Percentiles rank a stretch among this genome's conserved stretches.
phyloP scores from a whole-genome alignment of 2,113 vertebrate genomes.

The Ochotona princeps region DNA sequence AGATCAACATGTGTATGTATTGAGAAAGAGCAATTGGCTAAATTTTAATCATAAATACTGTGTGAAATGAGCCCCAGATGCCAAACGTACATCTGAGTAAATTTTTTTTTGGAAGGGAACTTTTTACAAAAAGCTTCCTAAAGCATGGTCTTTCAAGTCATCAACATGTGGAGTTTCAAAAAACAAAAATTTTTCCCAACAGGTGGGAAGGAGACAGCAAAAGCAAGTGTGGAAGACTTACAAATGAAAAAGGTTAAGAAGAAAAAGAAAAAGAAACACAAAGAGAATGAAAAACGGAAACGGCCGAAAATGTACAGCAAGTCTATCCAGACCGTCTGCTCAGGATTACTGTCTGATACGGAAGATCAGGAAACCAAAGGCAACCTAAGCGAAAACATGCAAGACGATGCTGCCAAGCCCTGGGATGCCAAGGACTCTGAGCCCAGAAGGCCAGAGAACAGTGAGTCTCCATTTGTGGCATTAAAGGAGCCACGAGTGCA shows the following conservation, averaged over 20 bases:
- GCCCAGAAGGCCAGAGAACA: constrained; percentile 86
- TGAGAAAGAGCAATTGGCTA: neutral
- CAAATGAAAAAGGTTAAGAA: constrained; percentile 99
- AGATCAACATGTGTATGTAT: neutral
- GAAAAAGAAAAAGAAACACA: constrained; percentile 99
- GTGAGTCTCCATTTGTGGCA: constrained; percentile 86
- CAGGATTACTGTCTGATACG: constrained; percentile 90
- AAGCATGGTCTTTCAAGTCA: constrained; percentile 61
- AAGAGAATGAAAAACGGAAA: constrained; percentile 96
- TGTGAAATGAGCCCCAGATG: constrained; percentile 40
- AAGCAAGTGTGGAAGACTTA: constrained; percentile 92
- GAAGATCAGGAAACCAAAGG: constrained; percentile 90
- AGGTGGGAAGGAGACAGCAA: constrained; percentile 94
- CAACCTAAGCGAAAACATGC: constrained; percentile 84
- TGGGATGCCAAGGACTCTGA: constrained; percentile 86
- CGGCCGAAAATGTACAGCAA: constrained; percentile 98
- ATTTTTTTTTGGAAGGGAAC: neutral
- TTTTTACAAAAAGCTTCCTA: constrained; percentile 52
- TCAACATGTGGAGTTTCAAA: constrained; percentile 69
- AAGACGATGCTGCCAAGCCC: constrained; percentile 86
- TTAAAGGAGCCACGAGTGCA: constrained; percentile 86
- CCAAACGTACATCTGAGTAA: constrained; percentile 46
- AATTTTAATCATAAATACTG: constrained; percentile 3
- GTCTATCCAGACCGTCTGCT: constrained; percentile 96
- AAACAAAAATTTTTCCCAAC: constrained; percentile 68